Evolutionary conservation across 2,888 invertebrate genomes (phyloP).

Genomic region (Luperina nickerlii): DNA sequence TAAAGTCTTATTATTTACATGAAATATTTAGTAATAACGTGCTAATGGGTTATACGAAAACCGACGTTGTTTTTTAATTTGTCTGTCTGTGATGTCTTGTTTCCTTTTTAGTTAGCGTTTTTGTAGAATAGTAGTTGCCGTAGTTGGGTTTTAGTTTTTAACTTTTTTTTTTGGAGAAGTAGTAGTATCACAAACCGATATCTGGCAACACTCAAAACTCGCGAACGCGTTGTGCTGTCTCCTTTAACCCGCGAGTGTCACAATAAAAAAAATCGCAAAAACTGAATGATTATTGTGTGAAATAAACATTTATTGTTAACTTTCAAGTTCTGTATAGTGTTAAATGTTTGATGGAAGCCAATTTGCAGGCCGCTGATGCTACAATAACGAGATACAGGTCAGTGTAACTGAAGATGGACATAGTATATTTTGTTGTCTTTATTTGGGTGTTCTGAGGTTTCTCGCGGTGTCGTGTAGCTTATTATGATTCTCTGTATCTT

Average conservation of each 20-base stretch:
- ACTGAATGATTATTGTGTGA: conserved; percentile 83
- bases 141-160: background rate
- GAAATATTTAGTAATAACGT: background rate
- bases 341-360: conserved; percentile 79
- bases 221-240: conserved; percentile 74
- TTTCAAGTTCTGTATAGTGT: conserved; percentile 79
- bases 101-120: background rate
- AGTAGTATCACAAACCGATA: conserved; percentile 28
- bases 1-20: too few species aligned
- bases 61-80: background rate
- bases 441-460: conserved; percentile 83
- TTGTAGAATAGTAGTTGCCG: too few species aligned
- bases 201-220: conserved; percentile 67
- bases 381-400: conserved; percentile 80
- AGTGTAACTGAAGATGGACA: conserved; percentile 73
- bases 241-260: conserved; percentile 81
- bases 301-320: conserved; percentile 81
- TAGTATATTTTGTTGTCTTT: conserved; percentile 83
- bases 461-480: conserved; percentile 81
- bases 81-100: too few species aligned
- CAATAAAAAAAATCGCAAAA: conserved; percentile 82
- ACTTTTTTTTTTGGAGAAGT: conserved; percentile 21
- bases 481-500: conserved; percentile 63
- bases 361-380: conserved; percentile 69
- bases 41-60: background rate